These are phyloP conservation scores for Clarias magur DNA, from an alignment of 2,113 vertebrate genomes.

Conservation along the genomic window DNA sequence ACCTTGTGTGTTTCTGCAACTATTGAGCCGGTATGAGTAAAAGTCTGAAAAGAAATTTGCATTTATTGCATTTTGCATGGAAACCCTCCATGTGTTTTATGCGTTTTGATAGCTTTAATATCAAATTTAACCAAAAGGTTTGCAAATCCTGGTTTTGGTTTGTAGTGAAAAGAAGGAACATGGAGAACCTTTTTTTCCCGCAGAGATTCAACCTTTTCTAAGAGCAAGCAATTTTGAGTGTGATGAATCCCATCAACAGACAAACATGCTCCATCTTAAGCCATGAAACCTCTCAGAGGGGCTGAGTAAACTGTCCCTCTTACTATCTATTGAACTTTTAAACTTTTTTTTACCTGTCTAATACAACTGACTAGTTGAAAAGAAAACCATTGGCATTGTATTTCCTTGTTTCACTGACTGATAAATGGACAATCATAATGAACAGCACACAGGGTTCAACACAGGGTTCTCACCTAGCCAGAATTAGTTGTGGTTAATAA, in stretches of 20 bases:
- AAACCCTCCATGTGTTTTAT: no score
- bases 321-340: no score
- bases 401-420: not conserved
- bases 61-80: no score
- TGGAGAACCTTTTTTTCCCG: not conserved
- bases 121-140: no score
- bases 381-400: not conserved
- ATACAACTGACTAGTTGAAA: not conserved
- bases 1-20: no score
- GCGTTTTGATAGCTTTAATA: not conserved
- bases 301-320: no score
- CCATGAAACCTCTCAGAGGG: no score
- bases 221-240: not conserved
- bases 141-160: not conserved
- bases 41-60: no score
- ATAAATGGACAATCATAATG: not conserved
- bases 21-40: no score
- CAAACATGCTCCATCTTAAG: not conserved
- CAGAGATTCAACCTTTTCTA: not conserved
- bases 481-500: not conserved
- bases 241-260: not conserved
- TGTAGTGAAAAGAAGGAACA: not conserved
- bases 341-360: no score
- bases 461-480: not conserved
- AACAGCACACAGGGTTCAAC: not conserved